Evolutionary conservation across 2,113 vertebrate species (phyloP).

Genomic region (Leptosomus discolor): DNA sequence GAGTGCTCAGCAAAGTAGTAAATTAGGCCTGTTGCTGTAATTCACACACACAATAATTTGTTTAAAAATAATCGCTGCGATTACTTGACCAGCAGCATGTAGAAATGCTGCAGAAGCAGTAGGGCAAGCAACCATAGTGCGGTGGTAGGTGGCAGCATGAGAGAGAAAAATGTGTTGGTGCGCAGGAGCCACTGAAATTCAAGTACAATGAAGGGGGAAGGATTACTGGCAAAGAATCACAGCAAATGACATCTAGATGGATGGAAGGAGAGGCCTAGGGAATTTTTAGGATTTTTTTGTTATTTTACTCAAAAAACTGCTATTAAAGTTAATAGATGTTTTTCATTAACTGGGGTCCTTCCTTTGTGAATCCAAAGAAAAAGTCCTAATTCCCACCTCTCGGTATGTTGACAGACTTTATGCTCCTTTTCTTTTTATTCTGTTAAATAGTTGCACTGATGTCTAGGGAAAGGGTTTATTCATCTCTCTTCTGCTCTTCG

Average conservation of each 20-base stretch:
- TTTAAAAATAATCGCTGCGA: not conserved
- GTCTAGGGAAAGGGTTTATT: not conserved
- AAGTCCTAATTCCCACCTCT: not conserved
- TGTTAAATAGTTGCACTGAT: not conserved
- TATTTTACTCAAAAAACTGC: not conserved
- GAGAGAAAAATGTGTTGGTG: not conserved
- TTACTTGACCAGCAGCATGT: not conserved
- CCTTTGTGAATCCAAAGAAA: not conserved
- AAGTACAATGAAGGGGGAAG: not conserved
- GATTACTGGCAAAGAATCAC: not conserved
- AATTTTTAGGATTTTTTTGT: not conserved
- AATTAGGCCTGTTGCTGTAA: not conserved
- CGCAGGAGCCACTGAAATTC: not conserved
- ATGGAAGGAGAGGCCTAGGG: not conserved
- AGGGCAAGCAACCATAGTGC: not conserved
- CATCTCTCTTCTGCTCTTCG: not conserved
- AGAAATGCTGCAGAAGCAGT: not conserved
- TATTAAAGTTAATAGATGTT: not conserved
- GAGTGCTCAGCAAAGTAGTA: not conserved
- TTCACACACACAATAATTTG: not conserved
- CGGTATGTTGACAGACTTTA: not conserved
- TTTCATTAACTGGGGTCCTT: not conserved
- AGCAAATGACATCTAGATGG: not conserved
- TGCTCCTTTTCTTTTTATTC: not conserved
- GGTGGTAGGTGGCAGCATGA: conserved; percentile 11